Percentiles rank a stretch among this genome's conserved stretches.
Evolutionary conservation across 2,888 invertebrate species (phyloP).

Genomic region (Choreutis nemorana): DNA sequence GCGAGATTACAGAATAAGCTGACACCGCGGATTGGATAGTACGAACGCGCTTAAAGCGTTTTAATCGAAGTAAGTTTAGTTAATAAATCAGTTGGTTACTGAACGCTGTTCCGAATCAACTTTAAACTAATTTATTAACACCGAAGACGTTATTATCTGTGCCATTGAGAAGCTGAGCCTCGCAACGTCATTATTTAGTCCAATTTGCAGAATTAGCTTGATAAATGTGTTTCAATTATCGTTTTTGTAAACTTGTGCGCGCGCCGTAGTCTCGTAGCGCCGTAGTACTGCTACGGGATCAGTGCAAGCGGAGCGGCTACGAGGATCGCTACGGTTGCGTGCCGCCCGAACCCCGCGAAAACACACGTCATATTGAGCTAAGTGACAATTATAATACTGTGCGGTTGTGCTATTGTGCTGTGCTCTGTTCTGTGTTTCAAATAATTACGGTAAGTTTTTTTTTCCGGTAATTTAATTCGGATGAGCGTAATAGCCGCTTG

Average conservation of each 20-base stretch:
- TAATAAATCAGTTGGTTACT: no score
- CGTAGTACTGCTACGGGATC: conserved; percentile 25
- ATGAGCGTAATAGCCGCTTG: background rate
- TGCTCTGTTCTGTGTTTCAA: conserved; percentile 10
- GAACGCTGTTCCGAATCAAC: no score
- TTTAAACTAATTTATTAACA: conserved; percentile 44
- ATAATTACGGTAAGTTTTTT: background rate
- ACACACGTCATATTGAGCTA: background rate
- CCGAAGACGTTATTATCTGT: conserved; percentile 35
- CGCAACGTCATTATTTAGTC: conserved; percentile 57
- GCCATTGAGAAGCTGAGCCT: conserved; percentile 23
- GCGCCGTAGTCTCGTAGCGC: conserved; percentile 41
- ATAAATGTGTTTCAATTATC: conserved; percentile 61
- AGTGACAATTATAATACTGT: background rate
- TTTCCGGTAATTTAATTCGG: conserved; percentile 2
- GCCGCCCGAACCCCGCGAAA: background rate
- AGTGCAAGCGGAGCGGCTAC: conserved; percentile 21
- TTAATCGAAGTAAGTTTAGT: no score
- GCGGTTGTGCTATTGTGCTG: conserved; percentile 6
- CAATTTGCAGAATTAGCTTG: conserved; percentile 60
- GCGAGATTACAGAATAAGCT: no score
- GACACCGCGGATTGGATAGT: no score
- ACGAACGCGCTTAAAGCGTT: no score
- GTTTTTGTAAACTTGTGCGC: conserved; percentile 52
- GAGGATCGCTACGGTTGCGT: conserved; percentile 22